phyloP scores from a whole-genome alignment of 2,113 vertebrate species.

The Saccopteryx bilineata region DNA sequence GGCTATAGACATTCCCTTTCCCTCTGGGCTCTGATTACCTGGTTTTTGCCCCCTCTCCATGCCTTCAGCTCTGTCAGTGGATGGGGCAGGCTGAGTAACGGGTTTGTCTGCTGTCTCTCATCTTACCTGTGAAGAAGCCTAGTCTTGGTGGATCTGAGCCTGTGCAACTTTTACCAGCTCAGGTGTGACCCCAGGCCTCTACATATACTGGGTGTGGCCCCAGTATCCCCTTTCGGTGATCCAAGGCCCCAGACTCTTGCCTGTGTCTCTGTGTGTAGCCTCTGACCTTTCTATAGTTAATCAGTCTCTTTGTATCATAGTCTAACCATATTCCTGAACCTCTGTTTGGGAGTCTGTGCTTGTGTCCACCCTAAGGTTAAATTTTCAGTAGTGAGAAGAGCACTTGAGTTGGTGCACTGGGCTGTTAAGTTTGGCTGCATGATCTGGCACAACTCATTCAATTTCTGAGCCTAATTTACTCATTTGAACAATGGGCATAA shows the following conservation, averaged over 20 bases:
- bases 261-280: background rate
- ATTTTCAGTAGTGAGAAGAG: slow-evolving; percentile 9
- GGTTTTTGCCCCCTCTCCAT: background rate
- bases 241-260: background rate
- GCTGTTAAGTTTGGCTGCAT: background rate
- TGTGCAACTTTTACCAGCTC: slow-evolving; percentile 1
- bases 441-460: slow-evolving; percentile 38
- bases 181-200: slow-evolving; percentile 16
- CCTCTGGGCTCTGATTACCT: slow-evolving; percentile 60
- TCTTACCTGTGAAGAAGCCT: background rate
- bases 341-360: background rate
- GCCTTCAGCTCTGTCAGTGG: background rate
- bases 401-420: slow-evolving; percentile 23
- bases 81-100: background rate
- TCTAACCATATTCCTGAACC: background rate
- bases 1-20: slow-evolving; percentile 53
- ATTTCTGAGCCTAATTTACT: slow-evolving; percentile 47
- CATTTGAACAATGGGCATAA: slow-evolving; percentile 38
- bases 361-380: slow-evolving; percentile 1
- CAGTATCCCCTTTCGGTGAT: background rate
- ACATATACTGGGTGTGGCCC: background rate
- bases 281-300: background rate
- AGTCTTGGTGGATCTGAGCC: background rate
- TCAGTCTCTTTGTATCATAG: background rate
- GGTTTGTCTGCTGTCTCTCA: background rate